Evolutionary conservation across 2,888 invertebrate genomes (phyloP).

Genomic region (Leuctra nigra): DNA sequence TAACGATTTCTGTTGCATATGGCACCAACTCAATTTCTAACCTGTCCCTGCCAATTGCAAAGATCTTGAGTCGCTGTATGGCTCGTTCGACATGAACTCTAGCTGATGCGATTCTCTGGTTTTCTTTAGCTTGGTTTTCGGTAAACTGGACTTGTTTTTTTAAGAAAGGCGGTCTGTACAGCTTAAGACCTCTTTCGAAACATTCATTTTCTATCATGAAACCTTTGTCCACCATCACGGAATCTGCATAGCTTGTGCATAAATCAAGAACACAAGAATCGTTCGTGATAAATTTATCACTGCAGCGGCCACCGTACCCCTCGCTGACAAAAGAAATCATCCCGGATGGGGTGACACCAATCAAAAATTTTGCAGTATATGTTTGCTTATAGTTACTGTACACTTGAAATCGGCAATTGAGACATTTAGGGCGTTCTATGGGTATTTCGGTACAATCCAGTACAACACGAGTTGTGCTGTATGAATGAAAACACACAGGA

Average conservation of each 20-base stretch:
- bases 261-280: background rate
- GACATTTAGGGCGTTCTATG: background rate
- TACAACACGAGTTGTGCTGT: conserved; percentile 21
- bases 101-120: background rate
- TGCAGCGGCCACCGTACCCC: conserved; percentile 27
- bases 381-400: conserved; percentile 27
- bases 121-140: background rate
- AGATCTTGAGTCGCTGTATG: background rate
- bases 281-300: conserved; percentile 24
- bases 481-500: conserved; percentile 18
- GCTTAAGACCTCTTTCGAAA: background rate
- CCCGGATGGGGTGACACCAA: conserved; percentile 27
- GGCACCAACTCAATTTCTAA: background rate
- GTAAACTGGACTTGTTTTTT: background rate
- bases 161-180: conserved; percentile 4
- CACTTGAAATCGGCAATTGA: conserved; percentile 17
- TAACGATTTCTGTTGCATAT: background rate
- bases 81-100: conserved; percentile 2
- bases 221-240: conserved; percentile 1
- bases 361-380: conserved; percentile 28
- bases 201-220: conserved; percentile 3
- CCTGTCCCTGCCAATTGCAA: background rate
- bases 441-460: conserved; percentile 18
- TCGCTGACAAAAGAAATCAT: conserved; percentile 26
- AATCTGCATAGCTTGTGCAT: background rate